Conservation (phyloP, 2,113 vertebrate genomes). For the Saguinus imperator region DNA sequence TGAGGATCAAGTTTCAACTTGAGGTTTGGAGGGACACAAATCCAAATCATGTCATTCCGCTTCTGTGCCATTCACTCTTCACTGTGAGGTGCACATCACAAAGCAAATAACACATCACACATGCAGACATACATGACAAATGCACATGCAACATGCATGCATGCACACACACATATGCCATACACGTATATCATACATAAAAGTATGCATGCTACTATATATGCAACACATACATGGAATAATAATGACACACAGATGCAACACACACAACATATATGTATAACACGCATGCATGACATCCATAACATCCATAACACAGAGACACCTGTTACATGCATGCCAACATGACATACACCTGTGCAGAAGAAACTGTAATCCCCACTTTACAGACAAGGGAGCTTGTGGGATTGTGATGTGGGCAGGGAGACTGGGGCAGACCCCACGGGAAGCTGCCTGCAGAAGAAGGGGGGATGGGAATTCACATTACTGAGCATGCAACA, state of each 20-base stretch:
- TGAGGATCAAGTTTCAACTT: not conserved
- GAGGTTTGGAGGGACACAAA: not conserved
- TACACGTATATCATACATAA: not conserved
- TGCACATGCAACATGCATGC: not conserved
- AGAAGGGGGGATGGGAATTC: not conserved
- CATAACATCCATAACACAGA: not conserved
- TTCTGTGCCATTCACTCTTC: fast-evolving
- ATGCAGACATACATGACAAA: not conserved
- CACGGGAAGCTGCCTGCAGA: not conserved
- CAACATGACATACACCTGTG: not conserved
- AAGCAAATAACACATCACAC: not conserved
- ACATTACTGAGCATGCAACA: not conserved
- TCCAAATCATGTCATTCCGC: not conserved
- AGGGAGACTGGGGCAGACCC: not conserved
- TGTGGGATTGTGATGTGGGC: not conserved
- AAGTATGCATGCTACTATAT: not conserved
- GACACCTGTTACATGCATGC: not conserved
- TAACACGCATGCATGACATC: not conserved
- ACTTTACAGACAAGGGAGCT: not conserved
- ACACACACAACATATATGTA: not conserved
- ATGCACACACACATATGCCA: not conserved
- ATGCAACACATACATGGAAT: not conserved
- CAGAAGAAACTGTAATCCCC: too few species aligned
- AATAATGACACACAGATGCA: not conserved
- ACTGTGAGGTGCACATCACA: not conserved